Evolutionary conservation across 2,888 invertebrate genomes (phyloP), one percentile per base, ranked within the genome.

Genomic region (Thymelicus lineola): DNA sequence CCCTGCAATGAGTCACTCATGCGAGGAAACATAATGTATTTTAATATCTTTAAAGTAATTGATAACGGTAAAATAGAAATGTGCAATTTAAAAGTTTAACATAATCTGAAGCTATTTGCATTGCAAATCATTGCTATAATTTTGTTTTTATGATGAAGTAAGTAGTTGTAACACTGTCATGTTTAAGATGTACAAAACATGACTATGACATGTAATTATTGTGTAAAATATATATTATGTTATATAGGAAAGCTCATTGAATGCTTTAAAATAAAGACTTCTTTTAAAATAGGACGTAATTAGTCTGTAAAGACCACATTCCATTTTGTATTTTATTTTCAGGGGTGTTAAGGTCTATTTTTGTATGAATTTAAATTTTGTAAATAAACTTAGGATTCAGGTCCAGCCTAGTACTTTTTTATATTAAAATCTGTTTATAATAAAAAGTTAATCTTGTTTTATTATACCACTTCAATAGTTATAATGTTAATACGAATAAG

Each of bases 371-470:
- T 77, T 80, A 82, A 79, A 73, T 72, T 73, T 77, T 90, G 90
- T 91, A 91, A 84, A 91, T 91, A 90, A 76, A 85, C 28, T 55
- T 53, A 36, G 36, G 72, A 74, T 77, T 72, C 85, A 86, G 82
- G 81, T 73, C 57, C 58, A 58, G 82, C 72, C 57, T 58, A 58
- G 70, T 77, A 80, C 82, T 55, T 89, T 90, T 62, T 90, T 91
- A 86, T 89, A 86, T 85, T 76, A 72, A 71, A 86, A 83, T 78
- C 83, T 87, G 85, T 89, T 87, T 88, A 82, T 84, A 89, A 88
- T 85, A 86, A 90, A 89, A 78, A 74, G 58, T 65, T 38, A 74
- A 73, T 45, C 71, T 63, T 55, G 28, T 71, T 58, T 72, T 70
- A 42, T 67, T 65, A 70, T 69, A 14, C 0, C 9, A 9, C 38